Evolutionary conservation across 2,797 vertebrate species (phyloP).

Genomic region (Pseudochirops corinnae): DNA sequence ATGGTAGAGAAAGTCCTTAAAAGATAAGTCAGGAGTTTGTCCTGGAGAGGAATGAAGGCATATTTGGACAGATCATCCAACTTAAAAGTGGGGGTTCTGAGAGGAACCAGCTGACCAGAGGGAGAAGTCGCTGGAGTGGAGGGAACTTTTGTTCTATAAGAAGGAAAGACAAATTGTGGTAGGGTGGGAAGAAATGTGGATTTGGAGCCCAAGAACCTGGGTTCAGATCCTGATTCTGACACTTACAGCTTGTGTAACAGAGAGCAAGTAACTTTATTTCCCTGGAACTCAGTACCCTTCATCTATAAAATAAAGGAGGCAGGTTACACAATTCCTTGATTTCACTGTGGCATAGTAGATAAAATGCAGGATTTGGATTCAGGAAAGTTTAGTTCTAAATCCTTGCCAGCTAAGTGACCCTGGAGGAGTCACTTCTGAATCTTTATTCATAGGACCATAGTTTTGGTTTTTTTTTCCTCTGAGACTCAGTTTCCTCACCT

Average conservation of each 20-base stretch:
- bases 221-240: background rate
- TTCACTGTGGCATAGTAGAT: background rate
- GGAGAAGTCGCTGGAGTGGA: too few species aligned
- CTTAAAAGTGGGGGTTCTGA: too few species aligned
- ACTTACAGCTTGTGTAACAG: background rate
- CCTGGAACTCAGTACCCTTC: background rate
- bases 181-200: background rate
- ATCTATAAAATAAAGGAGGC: too few species aligned
- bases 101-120: too few species aligned
- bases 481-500: constrained; percentile 26
- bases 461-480: background rate
- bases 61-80: too few species aligned
- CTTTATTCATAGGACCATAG: constrained; percentile 37
- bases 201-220: background rate
- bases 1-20: too few species aligned
- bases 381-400: background rate
- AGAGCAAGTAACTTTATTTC: background rate
- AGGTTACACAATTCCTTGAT: background rate
- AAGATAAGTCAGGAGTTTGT: too few species aligned
- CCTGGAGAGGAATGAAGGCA: too few species aligned
- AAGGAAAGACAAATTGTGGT: background rate
- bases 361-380: background rate
- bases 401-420: background rate
- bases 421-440: background rate
- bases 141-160: background rate